phyloP scores from a whole-genome alignment of 2,797 vertebrate species.

The Acanthopagrus latus region DNA sequence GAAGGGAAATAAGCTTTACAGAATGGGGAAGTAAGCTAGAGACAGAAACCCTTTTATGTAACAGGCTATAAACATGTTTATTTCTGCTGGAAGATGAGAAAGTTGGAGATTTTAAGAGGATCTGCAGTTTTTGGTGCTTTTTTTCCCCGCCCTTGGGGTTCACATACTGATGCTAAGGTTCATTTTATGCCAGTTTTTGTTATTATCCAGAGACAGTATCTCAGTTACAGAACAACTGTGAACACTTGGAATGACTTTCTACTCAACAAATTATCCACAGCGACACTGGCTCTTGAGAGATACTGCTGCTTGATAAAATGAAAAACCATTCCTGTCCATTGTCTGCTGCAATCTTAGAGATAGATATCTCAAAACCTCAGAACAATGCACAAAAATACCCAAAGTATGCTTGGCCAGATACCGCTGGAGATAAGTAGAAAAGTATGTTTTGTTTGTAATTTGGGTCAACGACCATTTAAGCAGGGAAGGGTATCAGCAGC shows the following conservation, averaged over 20 bases:
- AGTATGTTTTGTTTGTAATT: constrained; percentile 11
- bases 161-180: neutral
- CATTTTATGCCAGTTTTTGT: neutral
- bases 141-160: too few species aligned
- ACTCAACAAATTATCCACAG: neutral
- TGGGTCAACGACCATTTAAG: constrained; percentile 7
- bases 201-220: too few species aligned
- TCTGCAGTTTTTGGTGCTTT: too few species aligned
- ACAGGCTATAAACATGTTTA: too few species aligned
- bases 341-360: neutral
- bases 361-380: constrained; percentile 3
- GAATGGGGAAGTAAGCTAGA: too few species aligned
- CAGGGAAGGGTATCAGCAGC: neutral
- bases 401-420: constrained; percentile 11
- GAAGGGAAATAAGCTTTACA: too few species aligned
- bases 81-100: too few species aligned
- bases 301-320: neutral
- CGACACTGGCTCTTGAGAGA: neutral
- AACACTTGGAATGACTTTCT: neutral
- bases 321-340: neutral
- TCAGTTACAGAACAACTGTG: neutral
- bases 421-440: neutral
- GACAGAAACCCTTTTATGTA: too few species aligned
- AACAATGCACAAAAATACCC: neutral
- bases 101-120: too few species aligned